A percentile compares a stretch with the other conserved stretches of the same genome.
These are phyloP conservation scores for Mola mola DNA, from an alignment of 2,113 vertebrate species.

Conservation along the genomic window DNA sequence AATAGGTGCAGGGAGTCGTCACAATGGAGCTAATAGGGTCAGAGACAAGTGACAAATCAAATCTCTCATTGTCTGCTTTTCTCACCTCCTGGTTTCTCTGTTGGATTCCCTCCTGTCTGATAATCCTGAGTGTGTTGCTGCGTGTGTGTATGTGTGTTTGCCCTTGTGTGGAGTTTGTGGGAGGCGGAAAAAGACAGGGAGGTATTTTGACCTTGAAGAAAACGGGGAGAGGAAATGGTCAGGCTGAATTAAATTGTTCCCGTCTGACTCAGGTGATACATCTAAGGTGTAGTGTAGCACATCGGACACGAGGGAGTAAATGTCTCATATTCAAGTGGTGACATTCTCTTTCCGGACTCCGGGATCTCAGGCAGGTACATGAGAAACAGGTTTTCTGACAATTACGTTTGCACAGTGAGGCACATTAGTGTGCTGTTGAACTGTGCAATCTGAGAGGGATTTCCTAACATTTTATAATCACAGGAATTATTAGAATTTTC, in stretches of 20 bases:
- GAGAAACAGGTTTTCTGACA: constrained; percentile 1
- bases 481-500: too few relatives aligned
- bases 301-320: not conserved
- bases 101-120: constrained; percentile 5
- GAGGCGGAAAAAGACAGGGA: too few relatives aligned
- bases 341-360: not conserved
- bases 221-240: constrained; percentile 2
- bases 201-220: constrained; percentile 25
- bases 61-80: constrained; percentile 24
- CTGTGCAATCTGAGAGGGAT: too few relatives aligned
- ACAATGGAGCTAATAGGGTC: constrained; percentile 28
- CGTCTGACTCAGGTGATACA: not conserved
- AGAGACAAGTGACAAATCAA: constrained; percentile 30
- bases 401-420: not conserved
- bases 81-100: not conserved
- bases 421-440: too few relatives aligned
- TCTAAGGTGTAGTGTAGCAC: too few relatives aligned
- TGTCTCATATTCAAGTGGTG: not conserved
- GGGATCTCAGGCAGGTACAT: not conserved
- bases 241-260: not conserved
- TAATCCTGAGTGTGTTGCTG: not conserved
- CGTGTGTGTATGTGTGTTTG: constrained; percentile 4
- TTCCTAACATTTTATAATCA: too few relatives aligned
- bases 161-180: too few relatives aligned
- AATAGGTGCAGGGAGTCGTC: constrained; percentile 14